phyloP scores from a whole-genome alignment of 2,797 vertebrate species.

The Scomberomorus guttatus region DNA sequence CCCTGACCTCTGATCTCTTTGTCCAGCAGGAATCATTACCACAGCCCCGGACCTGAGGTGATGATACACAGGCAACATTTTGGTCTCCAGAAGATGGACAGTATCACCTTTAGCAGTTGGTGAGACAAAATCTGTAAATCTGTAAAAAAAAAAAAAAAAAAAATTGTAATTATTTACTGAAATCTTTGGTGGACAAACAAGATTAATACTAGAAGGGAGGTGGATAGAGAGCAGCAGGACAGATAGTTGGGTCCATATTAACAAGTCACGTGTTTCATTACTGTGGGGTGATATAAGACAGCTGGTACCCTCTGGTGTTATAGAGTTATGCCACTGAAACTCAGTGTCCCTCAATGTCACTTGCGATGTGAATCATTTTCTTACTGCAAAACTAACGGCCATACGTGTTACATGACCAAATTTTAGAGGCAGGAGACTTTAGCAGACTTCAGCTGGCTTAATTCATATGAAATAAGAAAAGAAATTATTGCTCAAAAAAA shows the following conservation, averaged over 20 bases:
- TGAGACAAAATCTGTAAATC: neutral
- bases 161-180: neutral
- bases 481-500: neutral
- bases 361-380: conserved; percentile 5
- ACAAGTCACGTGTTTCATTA: conserved; percentile 65
- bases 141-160: neutral
- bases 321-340: conserved; percentile 9
- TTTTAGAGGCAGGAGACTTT: conserved; percentile 14
- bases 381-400: conserved; percentile 10
- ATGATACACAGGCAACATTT: neutral
- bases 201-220: neutral
- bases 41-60: neutral
- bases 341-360: neutral
- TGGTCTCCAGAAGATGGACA: too few relatives aligned
- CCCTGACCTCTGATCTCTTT: conserved; percentile 31
- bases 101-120: neutral
- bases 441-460: neutral
- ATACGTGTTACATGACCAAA: neutral
- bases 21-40: conserved; percentile 9
- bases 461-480: neutral
- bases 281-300: conserved; percentile 49
- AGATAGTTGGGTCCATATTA: conserved; percentile 39
- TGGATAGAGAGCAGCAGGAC: conserved; percentile 26
- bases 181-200: neutral
- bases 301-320: conserved; percentile 48